phyloP scores from a whole-genome alignment of 2,113 vertebrate genomes.

The Phoxinus phoxinus region DNA sequence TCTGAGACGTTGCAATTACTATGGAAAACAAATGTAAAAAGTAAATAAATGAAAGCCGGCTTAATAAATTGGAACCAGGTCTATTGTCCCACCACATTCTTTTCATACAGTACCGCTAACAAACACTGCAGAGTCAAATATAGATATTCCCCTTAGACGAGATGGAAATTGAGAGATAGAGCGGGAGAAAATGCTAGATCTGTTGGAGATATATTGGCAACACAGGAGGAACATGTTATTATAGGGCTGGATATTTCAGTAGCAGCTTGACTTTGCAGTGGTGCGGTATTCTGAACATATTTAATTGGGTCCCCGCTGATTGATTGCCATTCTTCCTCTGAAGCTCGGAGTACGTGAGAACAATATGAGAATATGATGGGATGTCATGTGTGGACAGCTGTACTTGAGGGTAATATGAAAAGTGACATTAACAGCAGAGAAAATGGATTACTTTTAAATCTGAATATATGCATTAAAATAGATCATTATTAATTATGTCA shows the following conservation, averaged over 20 bases:
- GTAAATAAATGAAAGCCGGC: conserved; percentile 28
- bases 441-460: conserved; percentile 35
- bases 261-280: conserved; percentile 48
- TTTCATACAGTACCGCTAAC: conserved; percentile 5
- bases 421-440: conserved; percentile 26
- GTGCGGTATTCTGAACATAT: conserved; percentile 46
- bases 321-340: conserved; percentile 41
- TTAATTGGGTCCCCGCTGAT: conserved; percentile 48
- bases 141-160: conserved; percentile 34
- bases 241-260: conserved; percentile 36
- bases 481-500: conserved; percentile 16
- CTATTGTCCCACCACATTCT: conserved; percentile 17
- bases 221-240: conserved; percentile 39
- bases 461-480: conserved; percentile 39
- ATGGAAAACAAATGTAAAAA: conserved; percentile 23
- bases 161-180: conserved; percentile 37
- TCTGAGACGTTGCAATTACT: conserved; percentile 11
- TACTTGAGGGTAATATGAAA: conserved; percentile 40
- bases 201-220: conserved; percentile 48
- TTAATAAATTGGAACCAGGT: conserved; percentile 35
- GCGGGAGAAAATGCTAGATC: conserved; percentile 29
- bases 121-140: conserved; percentile 44
- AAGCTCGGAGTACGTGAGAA: conserved; percentile 38
- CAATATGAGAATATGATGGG: conserved; percentile 45
- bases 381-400: conserved; percentile 44